Evolutionary conservation across 1,140 invertebrate species (phyloP), one percentile per base, ranked within the genome.

Genomic region (Heliconius hermathena): DNA sequence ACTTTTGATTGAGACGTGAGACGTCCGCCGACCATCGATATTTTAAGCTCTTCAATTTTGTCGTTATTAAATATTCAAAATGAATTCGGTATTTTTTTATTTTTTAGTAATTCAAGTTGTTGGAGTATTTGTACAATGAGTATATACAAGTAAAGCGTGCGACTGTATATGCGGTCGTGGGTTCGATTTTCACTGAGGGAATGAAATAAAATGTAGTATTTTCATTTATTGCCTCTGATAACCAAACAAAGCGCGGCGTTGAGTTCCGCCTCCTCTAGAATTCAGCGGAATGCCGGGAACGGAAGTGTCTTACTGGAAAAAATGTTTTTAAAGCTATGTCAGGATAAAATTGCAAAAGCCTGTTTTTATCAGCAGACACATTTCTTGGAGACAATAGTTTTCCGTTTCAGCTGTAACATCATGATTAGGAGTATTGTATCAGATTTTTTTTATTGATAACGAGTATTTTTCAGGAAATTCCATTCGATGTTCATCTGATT

Each of bases 331-430:
- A n/a, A n/a, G 20, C 2, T 22, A 57, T 66, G 26, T 66, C 22
- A 66, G 60, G 60, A 26, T 26, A 2, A 29, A 60, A 60, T 22
- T 60, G 57, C 9, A 4, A 66, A 66, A 66, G 60, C 11, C 22
- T 29, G 2, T 18, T 29, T 29, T 66, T 66, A 66, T 66, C 60
- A 29, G 2, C 70, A 57, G 76, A 77, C 46, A 77, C 76, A 73
- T 77, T 77, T 77, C 76, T 77, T 70, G n/a, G 36, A 71, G 76
- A 77, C 76, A 77, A 77, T 77, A 72, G 70, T 72, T 54, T 77
- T 77, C 76, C 76, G 76, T 77, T 73, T 18, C 41, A 72, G 76
- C 26, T 33, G 54, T 20, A 29, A 75, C 33, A 29, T 33, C 26
- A 9, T n/a, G 74, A 75, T 75, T 75, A 75, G 60, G 60, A 16